Evolutionary conservation across 2,797 vertebrate species (phyloP), one percentile per base, ranked within the genome.

Genomic region (Phoebastria nigripes): DNA sequence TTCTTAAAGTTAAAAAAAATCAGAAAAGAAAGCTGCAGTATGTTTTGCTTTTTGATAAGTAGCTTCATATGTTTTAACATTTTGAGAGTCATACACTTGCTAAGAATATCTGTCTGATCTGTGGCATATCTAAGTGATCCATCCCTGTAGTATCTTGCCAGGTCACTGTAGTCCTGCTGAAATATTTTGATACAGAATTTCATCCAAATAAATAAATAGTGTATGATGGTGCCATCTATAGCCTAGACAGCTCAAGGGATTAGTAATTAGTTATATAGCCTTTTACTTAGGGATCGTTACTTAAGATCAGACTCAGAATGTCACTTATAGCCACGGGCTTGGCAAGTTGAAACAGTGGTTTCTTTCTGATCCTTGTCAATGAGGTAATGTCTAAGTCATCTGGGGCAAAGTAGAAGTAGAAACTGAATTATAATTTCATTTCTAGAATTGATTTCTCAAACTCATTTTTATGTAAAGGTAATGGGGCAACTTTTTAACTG

Each of bases 271-370:
- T 89, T 96, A 55, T 81, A 62, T n/a, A 92, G 72, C 79, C 76
- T 93, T 82, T 89, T 95, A 69, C 84, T 89, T 86, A 54, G 69
- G 76, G 58, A 89, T 94, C 2, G 1, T 91, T 93, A 51, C 81
- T 91, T 80, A 87, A 87, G 71, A 95, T 94, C 80, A 86, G 61
- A 69, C 71, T 83, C 65, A 62, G 79, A 94, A 92, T 92, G 92
- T 96, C 95, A 91, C 89, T 95, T 89, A 35, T 94, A 93, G 83
- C 95, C 90, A 95, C 35, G 4, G 94, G 95, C 89, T 92, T 93
- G 67, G 79, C 95, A 92, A 94, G 90, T 94, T 94, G 92, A 89
- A 94, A 95, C 94, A 91, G 72, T 74, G 54, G 20, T 91, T 95
- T 89, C 69, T 87, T 95, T 95, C 92, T 96, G 84, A 91, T 95